Base-by-base conservation (phyloP, 1,140 invertebrate species). In the Teleopsis dalmanni region DNA sequence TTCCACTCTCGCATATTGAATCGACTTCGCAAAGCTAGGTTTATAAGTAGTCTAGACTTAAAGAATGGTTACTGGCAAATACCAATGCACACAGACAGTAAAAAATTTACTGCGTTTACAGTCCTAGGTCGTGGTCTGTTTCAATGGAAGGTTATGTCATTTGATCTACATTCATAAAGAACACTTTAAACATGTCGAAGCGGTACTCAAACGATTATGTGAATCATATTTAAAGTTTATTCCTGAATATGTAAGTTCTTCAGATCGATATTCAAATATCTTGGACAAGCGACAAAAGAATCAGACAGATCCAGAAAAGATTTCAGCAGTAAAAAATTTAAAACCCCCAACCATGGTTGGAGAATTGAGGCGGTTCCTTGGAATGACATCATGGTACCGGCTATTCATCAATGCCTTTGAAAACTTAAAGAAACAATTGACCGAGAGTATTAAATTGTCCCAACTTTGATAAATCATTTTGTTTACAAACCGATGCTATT, bases 71-170 rank as follows among this genome's bases (percentile, higher is more conserved):
- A n/a, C n/a, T 62, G 52, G 48, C 62, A 73, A 33, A 54, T 72
- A 1, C 55, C 58, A 1, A 7, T 73, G 18, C 55, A 53, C 1
- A 49, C 57, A 9, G 21, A 13, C 1, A 60, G 54, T 26, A 54
- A 52, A 31, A 52, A 59, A n/a, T 65, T 69, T 25, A 78, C 75
- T 0, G 72, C 70, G 0, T 76, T 76, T 47, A 57, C 65, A 2
- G 64, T 70, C 0, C 65, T 60, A 1, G 61, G 67, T 9, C 63
- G 58, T 44, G 66, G 68, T 1, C 52, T 68, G 4, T 76, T 55
- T 38, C 57, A 67, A 4, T 77, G 73, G 47, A 52, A 35, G 2
- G 44, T 61, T 3, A 70, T 76, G 67, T 68, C 72, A 0, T 75
- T 73, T 62, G 59, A 9, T 62, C 70, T 3, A 72, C 69, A 0